These are phyloP conservation scores for Nothoprocta perdicaria DNA, from an alignment of 2,113 vertebrate species.

Conservation along the genomic window DNA sequence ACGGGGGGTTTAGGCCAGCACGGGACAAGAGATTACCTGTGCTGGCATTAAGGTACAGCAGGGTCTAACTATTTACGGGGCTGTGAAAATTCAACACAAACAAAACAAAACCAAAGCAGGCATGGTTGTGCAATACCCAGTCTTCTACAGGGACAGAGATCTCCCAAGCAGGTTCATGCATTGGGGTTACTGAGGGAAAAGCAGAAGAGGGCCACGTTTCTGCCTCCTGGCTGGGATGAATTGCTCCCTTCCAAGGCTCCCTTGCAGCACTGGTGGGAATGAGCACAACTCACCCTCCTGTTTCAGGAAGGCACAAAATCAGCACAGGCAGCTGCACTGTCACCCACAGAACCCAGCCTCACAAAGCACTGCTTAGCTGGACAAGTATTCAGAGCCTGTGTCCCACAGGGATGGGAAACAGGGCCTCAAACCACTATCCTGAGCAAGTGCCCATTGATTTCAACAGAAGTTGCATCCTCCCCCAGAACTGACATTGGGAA, in stretches of 20 bases:
- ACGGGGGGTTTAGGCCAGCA: background rate
- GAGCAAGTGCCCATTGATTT: background rate
- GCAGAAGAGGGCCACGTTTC: background rate
- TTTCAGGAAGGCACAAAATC: background rate
- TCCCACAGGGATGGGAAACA: background rate
- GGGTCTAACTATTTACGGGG: rapidly evolving
- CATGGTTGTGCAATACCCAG: background rate
- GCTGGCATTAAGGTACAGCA: background rate
- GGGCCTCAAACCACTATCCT: background rate
- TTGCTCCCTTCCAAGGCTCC: background rate
- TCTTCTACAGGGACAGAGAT: background rate
- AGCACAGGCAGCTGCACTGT: background rate
- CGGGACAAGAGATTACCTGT: background rate
- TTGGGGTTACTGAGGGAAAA: background rate
- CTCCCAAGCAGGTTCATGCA: background rate
- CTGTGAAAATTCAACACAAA: constrained; percentile 10
- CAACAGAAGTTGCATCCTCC: background rate
- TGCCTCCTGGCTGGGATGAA: rapidly evolving
- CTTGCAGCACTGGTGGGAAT: background rate
- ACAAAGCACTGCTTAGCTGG: background rate
- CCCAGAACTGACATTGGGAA: background rate
- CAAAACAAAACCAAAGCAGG: background rate
- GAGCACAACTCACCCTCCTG: rapidly evolving
- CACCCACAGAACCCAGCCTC: background rate
- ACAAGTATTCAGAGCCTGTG: background rate